A percentile compares a stretch with the other conserved stretches of the same genome.
These are phyloP conservation scores for Phylloscopus trochilus DNA, from an alignment of 2,113 vertebrate genomes.

Conservation along the genomic window DNA sequence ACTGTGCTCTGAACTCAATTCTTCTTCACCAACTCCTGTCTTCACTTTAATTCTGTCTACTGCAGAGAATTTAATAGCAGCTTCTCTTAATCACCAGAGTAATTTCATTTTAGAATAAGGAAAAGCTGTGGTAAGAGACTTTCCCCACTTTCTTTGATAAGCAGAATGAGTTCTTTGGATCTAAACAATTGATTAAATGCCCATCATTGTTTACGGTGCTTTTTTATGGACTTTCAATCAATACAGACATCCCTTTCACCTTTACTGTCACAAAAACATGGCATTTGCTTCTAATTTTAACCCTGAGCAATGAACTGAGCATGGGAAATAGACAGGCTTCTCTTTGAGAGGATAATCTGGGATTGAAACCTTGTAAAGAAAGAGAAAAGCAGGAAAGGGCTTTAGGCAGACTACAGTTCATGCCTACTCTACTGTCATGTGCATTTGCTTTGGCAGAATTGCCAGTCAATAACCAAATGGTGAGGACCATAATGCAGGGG, in stretches of 20 bases:
- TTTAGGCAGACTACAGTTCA: background rate
- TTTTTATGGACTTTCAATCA: constrained; percentile 24
- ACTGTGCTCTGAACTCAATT: background rate
- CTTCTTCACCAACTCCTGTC: background rate
- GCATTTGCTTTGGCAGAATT: background rate
- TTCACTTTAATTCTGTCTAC: background rate
- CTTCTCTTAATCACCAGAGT: background rate
- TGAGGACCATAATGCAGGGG: background rate
- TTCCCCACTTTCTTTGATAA: background rate
- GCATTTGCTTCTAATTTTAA: constrained; percentile 32
- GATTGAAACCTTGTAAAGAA: background rate
- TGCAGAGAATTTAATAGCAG: background rate
- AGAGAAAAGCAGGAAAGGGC: background rate
- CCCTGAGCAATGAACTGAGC: background rate
- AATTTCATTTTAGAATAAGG: background rate
- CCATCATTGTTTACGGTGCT: background rate
- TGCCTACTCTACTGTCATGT: background rate
- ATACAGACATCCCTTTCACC: background rate
- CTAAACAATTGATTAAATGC: constrained; percentile 7
- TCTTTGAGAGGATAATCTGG: background rate
- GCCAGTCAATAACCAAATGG: background rate
- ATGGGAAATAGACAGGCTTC: background rate
- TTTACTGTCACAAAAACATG: background rate
- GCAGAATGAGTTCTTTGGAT: background rate
- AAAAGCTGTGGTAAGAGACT: background rate